Conservation (phyloP, 2,113 vertebrate species). For the Toxotes jaculatrix region DNA sequence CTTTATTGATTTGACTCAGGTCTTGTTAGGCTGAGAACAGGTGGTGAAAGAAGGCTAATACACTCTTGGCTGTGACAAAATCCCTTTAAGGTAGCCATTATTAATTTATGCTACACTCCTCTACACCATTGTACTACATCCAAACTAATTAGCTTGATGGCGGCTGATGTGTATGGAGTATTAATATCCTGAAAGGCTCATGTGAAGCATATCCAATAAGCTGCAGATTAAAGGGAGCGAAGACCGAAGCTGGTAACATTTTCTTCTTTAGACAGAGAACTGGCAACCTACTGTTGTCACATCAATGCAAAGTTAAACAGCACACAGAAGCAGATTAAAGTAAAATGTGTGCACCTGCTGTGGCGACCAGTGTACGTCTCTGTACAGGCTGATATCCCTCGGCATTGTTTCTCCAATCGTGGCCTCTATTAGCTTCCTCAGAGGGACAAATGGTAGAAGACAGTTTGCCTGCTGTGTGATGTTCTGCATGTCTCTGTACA, state of each 20-base stretch:
- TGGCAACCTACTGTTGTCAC: conserved; percentile 23
- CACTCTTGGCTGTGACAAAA: conserved; percentile 80
- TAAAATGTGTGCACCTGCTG: conserved; percentile 86
- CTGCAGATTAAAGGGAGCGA: conserved; percentile 68
- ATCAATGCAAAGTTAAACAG: conserved; percentile 21
- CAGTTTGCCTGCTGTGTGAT: conserved; percentile 81
- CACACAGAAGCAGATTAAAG: conserved; percentile 25
- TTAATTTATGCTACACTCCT: conserved; percentile 81
- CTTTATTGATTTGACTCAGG: conserved; percentile 61
- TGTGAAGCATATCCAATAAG: conserved; percentile 79
- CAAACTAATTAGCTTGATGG: conserved; percentile 86
- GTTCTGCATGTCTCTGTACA: conserved; percentile 53
- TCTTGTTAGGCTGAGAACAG: conserved; percentile 60
- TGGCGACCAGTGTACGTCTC: conserved; percentile 85
- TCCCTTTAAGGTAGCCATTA: conserved; percentile 80
- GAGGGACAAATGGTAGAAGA: conserved; percentile 86
- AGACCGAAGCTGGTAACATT: conserved; percentile 52
- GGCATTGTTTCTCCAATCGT: conserved; percentile 76
- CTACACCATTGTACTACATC: conserved; percentile 81
- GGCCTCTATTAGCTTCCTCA: conserved; percentile 83
- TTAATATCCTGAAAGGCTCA: conserved; percentile 83
- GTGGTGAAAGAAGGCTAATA: conserved; percentile 72
- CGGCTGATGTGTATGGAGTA: conserved; percentile 74
- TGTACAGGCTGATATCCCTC: conserved; percentile 77
- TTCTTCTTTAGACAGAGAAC: conserved; percentile 46